Base-by-base conservation (phyloP, 2,888 invertebrate species). In the Nemotelus pantherinus region DNA sequence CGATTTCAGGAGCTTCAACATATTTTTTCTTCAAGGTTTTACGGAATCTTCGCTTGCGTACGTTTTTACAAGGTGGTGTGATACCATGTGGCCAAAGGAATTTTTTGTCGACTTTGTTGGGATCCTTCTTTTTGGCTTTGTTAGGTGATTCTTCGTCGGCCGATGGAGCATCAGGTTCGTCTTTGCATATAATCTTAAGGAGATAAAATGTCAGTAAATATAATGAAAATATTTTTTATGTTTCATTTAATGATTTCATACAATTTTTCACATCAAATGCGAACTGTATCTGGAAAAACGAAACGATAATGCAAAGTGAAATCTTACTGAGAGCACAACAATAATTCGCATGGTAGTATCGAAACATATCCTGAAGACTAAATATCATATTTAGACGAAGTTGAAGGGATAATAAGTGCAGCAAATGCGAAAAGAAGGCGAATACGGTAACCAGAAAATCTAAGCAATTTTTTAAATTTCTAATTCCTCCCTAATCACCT, bases 21-120 rank as follows among this genome's bases (percentile, higher is more conserved):
- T 95, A 96, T 87, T 99, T 99, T 86, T 99, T 99, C 85, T 96
- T 96, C 47, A 98, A 86, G 0, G 97, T 98, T 88, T 98, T 98
- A 53, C 98, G 90, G 84, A 98, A 98, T 78, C 98, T 90, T 77
- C 97, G 90, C 82, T 95, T 95, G 7, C 98, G 90, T 0, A 97
- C 95, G 88, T 99, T 99, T 86, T 99, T 99, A 78, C 97, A 89
- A 0, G 99, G 98, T 0, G 98, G 97, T 2, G 98, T 97, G 65
- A 99, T 89, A 53, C 99, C 99, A 87, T 99, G 99, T 0, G 97
- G 97, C 91, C 92, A 97, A 2, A 97, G 88, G 87, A 94, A 98
- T 85, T 97, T 97, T 84, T 97, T 97, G 81, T 98, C 97, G 0
- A 94, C 93, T 81, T 87, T 87, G 80, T 88, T 89, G 3, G 94